phyloP scores from a whole-genome alignment of 2,797 vertebrate species.

The Tokudaia muenninki region DNA sequence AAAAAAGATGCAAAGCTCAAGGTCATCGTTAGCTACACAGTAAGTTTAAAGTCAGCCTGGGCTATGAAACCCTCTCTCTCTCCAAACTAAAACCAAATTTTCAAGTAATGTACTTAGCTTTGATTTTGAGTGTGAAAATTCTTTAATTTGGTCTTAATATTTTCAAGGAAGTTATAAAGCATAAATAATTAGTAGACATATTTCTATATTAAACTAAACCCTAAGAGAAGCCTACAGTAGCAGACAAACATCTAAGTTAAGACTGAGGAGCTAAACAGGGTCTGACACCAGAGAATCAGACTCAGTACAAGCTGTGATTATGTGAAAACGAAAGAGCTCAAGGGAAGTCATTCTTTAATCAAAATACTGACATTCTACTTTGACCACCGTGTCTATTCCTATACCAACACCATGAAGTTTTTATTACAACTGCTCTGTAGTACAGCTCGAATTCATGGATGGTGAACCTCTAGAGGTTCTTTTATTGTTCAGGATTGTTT shows the following conservation, averaged over 20 bases:
- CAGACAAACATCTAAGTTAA: slow-evolving; percentile 14
- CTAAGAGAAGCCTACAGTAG: slow-evolving; percentile 26
- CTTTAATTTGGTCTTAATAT: slow-evolving; percentile 15
- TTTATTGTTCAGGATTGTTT: neutral
- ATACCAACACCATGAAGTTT: neutral
- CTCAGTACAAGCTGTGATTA: neutral
- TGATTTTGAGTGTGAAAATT: neutral
- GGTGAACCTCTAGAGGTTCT: neutral
- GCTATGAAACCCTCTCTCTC: neutral
- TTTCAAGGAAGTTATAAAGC: neutral
- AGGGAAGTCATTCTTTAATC: neutral
- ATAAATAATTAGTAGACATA: neutral
- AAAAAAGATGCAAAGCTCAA: neutral
- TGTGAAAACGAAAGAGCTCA: neutral
- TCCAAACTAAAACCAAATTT: neutral
- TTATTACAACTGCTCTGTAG: neutral
- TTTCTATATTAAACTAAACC: slow-evolving; percentile 15
- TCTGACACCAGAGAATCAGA: slow-evolving; percentile 25
- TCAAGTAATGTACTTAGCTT: neutral
- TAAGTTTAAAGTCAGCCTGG: neutral
- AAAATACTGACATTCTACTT: neutral
- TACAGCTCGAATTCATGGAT: neutral
- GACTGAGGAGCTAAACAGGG: neutral
- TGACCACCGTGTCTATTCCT: neutral
- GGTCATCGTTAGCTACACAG: neutral